Evolutionary conservation across 1,140 invertebrate genomes (phyloP).

Genomic region (Drosophila grimshawi): DNA sequence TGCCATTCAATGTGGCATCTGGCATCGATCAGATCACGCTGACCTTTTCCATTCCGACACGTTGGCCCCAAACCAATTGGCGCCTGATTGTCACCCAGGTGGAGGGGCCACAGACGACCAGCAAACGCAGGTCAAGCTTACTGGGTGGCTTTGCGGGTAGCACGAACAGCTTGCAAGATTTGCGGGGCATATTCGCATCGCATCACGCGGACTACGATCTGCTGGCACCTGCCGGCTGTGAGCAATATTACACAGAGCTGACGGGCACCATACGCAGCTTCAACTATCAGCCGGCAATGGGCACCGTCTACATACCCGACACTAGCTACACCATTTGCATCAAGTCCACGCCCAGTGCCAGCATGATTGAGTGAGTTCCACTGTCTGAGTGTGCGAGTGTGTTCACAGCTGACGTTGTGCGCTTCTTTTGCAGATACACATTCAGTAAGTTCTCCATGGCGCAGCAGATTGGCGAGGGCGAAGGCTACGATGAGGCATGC

Average conservation of each 20-base stretch:
- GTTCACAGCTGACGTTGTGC: not conserved
- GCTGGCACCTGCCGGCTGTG: conserved; percentile 87
- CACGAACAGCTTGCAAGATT: conserved; percentile 69
- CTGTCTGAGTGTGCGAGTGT: not conserved
- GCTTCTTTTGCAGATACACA: conserved; percentile 48
- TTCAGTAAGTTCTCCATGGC: conserved; percentile 65
- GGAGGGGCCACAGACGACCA: conserved; percentile 84
- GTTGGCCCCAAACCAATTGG: conserved; percentile 84
- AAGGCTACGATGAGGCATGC: conserved; percentile 72
- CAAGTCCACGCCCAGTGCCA: conserved; percentile 55
- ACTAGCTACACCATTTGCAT: conserved; percentile 85
- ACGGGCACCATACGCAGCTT: conserved; percentile 87
- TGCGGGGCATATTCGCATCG: conserved; percentile 69
- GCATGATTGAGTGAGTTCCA: conserved; percentile 69
- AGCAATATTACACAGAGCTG: conserved; percentile 88
- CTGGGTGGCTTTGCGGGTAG: conserved; percentile 24
- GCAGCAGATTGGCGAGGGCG: conserved; percentile 48
- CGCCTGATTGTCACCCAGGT: conserved; percentile 87
- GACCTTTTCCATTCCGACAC: conserved; percentile 55
- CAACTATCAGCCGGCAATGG: conserved; percentile 86
- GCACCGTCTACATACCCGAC: conserved; percentile 61
- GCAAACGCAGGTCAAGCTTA: conserved; percentile 35
- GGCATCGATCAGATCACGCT: conserved; percentile 66
- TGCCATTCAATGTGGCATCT: conserved; percentile 72
- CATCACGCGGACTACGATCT: conserved; percentile 78